A percentile compares a stretch with the other conserved stretches of the same genome.
Evolutionary conservation across 2,797 vertebrate species (phyloP).

Genomic region (Rhabdomys pumilio): DNA sequence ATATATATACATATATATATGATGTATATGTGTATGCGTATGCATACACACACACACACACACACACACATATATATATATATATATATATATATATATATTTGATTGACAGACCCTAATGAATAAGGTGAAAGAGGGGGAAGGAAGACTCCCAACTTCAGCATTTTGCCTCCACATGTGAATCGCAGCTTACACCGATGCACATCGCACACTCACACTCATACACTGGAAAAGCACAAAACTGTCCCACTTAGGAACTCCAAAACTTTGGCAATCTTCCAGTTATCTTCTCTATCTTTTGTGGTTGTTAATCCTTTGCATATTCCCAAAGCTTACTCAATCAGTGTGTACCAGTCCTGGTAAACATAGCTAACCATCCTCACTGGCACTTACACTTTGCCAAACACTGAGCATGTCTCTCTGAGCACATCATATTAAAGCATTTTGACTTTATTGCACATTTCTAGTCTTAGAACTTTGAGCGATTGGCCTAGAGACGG

Average conservation of each 20-base stretch:
- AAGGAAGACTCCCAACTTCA: neutral
- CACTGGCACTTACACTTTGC: neutral
- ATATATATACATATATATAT: neutral
- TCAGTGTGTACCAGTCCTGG: neutral
- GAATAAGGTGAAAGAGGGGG: accelerated
- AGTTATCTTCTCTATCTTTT: neutral
- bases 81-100: neutral
- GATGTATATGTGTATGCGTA: no score
- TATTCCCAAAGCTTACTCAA: neutral
- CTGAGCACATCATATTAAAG: neutral
- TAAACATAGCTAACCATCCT: neutral
- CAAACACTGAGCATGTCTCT: neutral
- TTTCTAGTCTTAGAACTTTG: neutral
- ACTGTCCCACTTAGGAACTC: neutral
- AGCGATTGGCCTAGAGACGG: neutral
- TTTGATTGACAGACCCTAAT: neutral
- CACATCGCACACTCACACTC: neutral
- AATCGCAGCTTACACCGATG: neutral
- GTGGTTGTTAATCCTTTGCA: neutral
- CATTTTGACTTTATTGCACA: neutral
- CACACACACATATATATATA: no score
- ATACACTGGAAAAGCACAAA: neutral
- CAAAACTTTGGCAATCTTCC: neutral
- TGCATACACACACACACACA: no score
- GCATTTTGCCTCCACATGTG: neutral